These are phyloP conservation scores for Phenacoccus solenopsis DNA, from an alignment of 1,140 invertebrate genomes.

Conservation along the genomic window DNA sequence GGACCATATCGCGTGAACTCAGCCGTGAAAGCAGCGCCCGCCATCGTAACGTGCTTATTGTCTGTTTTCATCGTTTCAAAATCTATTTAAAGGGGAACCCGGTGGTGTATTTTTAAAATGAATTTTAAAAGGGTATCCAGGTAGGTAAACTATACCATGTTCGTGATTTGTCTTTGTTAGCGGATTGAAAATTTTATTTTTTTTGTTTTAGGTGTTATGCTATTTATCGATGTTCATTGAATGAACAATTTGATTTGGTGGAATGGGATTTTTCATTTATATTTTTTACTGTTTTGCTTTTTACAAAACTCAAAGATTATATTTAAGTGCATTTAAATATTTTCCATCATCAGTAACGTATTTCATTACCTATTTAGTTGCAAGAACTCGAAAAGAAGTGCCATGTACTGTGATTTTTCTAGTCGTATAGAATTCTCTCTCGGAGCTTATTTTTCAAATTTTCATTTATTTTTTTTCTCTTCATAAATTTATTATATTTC, in stretches of 20 bases:
- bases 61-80: background rate
- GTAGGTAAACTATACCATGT: background rate
- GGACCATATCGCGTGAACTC: conserved; percentile 36
- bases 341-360: too few species aligned
- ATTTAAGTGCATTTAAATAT: too few species aligned
- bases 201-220: too few species aligned
- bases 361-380: background rate
- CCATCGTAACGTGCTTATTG: background rate
- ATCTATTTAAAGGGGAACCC: background rate
- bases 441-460: background rate
- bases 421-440: background rate
- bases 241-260: background rate
- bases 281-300: background rate
- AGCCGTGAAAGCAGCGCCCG: background rate
- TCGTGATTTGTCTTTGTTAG: background rate
- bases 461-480: background rate
- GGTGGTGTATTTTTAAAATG: too few species aligned
- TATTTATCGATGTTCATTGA: too few species aligned
- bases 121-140: background rate
- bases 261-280: background rate
- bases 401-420: background rate
- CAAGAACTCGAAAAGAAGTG: background rate
- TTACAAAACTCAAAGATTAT: too few species aligned
- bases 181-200: background rate
- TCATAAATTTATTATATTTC: background rate